Evolutionary conservation across 2,888 invertebrate species (phyloP), one percentile per base, ranked within the genome.

Genomic region (Perizoma flavofasciatum): DNA sequence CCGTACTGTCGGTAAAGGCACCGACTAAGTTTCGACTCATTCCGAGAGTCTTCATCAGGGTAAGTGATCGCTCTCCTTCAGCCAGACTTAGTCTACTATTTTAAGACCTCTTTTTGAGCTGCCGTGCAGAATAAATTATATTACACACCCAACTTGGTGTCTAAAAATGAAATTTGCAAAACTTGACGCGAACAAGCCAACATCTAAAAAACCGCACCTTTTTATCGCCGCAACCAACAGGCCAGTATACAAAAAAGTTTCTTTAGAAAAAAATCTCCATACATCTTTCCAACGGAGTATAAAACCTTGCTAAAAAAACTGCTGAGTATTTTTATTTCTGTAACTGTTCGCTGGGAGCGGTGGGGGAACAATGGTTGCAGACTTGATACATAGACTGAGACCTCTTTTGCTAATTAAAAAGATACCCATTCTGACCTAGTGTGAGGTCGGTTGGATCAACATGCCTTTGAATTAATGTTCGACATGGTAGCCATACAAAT

Each of bases 391-490:
- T 79, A 22, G 72, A 74, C 69, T 58, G 75, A 69, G 70, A 71
- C 74, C 80, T 78, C 80, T 79, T 78, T 73, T 72, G 77, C 83
- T 86, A 86, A 86, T 86, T 85, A 86, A 86, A 86, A 85, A 82
- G 75, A 63, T 65, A 39, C 41, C 56, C 39, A 56, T 62, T 55
- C 45, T 54, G 59, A 41, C 57, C 39, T 54, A 59, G 55, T 57
- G 44, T 46, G 41, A 40, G 54, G 39, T 45, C 8, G 34, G 71
- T 69, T 70, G 72, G 72, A 72, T 72, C 73, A 68, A 69, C 61
- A 61, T 55, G 61, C 50, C 51, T 53, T 59, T 54, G 50, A 51
- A 51, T 60, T 45, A 66, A 68, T 56, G 59, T 59, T 61, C 57
- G 22, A 55, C 53, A 48, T 41, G 44, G 22, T 22, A 22, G 22